phyloP scores from a whole-genome alignment of 2,113 vertebrate species.

The Oenanthe melanoleuca region DNA sequence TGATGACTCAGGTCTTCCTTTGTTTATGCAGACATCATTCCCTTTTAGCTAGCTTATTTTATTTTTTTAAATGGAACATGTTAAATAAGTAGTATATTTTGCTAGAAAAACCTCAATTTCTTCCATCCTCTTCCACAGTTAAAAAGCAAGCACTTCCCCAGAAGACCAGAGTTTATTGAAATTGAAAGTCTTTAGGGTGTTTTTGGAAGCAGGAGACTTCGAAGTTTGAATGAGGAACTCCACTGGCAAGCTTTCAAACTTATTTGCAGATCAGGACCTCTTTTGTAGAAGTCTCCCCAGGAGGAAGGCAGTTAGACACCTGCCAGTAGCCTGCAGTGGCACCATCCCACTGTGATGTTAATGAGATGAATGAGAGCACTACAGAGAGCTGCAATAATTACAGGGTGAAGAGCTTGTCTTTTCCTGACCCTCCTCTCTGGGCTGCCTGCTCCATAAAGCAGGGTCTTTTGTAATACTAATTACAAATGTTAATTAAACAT shows the following conservation, averaged over 20 bases:
- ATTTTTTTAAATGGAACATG: background rate
- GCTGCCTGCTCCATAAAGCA: slow-evolving; percentile 62
- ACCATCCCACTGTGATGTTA: slow-evolving; percentile 78
- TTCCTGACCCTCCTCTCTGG: slow-evolving; percentile 67
- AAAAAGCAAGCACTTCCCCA: background rate
- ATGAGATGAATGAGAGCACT: slow-evolving; percentile 72
- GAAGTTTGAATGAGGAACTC: slow-evolving; percentile 37
- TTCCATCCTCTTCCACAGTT: background rate
- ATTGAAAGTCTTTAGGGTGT: background rate
- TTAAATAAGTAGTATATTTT: background rate
- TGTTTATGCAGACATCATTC: background rate
- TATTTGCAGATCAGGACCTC: slow-evolving; percentile 71
- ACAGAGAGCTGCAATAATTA: slow-evolving; percentile 73
- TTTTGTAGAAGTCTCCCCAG: slow-evolving; percentile 69
- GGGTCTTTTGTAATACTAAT: slow-evolving; percentile 74
- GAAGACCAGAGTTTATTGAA: background rate
- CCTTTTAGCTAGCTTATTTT: background rate
- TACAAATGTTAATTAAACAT: slow-evolving; percentile 80
- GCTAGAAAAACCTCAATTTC: background rate
- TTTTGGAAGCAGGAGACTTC: background rate
- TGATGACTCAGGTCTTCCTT: slow-evolving; percentile 22
- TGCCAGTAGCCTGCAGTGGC: slow-evolving; percentile 64
- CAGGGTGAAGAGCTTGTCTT: slow-evolving; percentile 71
- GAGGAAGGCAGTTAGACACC: slow-evolving; percentile 66
- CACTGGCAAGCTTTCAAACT: slow-evolving; percentile 56